Base-by-base conservation (phyloP, 2,797 vertebrate species). In the Xiphophorus birchmanni region DNA sequence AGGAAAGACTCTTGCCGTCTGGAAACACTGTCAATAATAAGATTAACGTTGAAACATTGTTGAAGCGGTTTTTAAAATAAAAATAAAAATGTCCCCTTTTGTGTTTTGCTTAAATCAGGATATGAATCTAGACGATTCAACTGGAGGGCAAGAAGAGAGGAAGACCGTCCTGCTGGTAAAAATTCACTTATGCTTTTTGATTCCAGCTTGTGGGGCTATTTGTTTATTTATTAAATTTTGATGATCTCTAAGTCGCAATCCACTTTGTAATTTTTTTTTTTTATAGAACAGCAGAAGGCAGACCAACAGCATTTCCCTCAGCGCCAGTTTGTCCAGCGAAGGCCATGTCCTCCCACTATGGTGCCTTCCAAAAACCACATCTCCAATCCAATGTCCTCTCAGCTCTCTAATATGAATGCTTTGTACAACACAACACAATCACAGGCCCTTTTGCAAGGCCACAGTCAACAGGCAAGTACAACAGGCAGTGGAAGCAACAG, bases 91-190 rank as follows among this genome's bases (percentile, higher is more conserved):
- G 71, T 47, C 58, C 13, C 0, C 73, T 2, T 76, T 80, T 15
- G 7, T 76, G 23, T 87, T 75, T 87, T 5, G 60, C 17, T 84
- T 32, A 75, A 18, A 84, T 12, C 73, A 96, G 96, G 95, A 65
- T 96, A 95, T 86, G 95, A 96, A 87, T 92, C 93, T 3, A 95
- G 95, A 80, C 91, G 95, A 73, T 97, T 96, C 82, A 94, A 92
- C 69, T 97, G 96, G 96, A 96, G 94, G 75, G 90, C 86, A 76
- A 94, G 94, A 87, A 90, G 95, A 95, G 94, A 95, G 32, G 95
- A 91, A 58, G 95, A 96, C 63, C 94, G 89, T 65, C 86, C 93
- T 1, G n/a, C 76, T 82, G 94, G 94, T 95, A 89, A 92, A 86
- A 45, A 74, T 10, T 77, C n/a, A 54, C 8, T 50, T 74, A 2